phyloP scores from a whole-genome alignment of 1,140 invertebrate genomes.

The Arion vulgaris region DNA sequence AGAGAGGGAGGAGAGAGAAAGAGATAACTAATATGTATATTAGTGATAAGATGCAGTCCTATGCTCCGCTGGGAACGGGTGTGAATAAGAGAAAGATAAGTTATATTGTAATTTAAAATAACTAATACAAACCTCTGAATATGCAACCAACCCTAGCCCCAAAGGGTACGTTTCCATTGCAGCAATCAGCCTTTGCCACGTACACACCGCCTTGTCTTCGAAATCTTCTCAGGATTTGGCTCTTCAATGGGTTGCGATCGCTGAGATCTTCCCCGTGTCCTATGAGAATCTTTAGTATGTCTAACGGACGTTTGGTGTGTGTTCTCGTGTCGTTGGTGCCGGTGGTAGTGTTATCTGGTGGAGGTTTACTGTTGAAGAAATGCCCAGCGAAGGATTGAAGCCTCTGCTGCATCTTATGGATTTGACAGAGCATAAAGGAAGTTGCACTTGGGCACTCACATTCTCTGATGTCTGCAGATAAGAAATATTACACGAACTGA shows the following conservation, averaged over 20 bases:
- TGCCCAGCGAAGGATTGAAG: not conserved
- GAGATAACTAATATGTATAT: too few species aligned
- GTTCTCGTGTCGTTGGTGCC: not conserved
- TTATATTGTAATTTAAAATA: not conserved
- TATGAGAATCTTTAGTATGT: not conserved
- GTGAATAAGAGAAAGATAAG: too few species aligned
- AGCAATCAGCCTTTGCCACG: not conserved
- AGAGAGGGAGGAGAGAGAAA: too few species aligned
- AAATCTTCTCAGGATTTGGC: not conserved
- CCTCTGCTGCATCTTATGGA: not conserved
- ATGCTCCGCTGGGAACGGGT: too few species aligned
- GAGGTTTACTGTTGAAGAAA: not conserved
- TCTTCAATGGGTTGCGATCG: not conserved
- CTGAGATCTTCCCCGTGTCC: not conserved
- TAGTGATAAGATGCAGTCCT: too few species aligned
- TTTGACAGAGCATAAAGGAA: not conserved
- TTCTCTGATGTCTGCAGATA: not conserved
- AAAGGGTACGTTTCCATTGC: not conserved
- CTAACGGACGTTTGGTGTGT: not conserved
- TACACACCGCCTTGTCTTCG: not conserved
- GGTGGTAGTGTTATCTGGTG: not conserved
- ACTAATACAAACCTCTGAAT: not conserved
- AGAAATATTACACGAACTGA: too few species aligned
- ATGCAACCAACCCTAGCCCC: not conserved
- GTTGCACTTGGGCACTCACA: not conserved